Conservation (phyloP, 2,113 vertebrate species). For the Alexandromys fortis region DNA sequence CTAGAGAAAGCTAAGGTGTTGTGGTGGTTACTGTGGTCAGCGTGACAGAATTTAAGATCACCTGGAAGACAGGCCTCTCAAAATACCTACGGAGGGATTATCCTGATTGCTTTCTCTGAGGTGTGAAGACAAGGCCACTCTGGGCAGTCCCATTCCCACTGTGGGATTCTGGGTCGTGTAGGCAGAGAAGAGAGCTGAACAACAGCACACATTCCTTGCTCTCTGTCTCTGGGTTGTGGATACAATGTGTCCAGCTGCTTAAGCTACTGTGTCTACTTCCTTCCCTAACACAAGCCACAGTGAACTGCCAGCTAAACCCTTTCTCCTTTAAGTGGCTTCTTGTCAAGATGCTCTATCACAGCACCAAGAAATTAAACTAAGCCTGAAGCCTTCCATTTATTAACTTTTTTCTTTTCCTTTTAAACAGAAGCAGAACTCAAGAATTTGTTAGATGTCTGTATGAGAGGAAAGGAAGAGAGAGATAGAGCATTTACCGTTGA, state of each 20-base stretch:
- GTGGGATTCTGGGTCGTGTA: not conserved
- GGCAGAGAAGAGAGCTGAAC: not conserved
- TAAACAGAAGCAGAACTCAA: constrained; percentile 31
- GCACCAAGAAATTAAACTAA: not conserved
- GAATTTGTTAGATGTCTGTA: not conserved
- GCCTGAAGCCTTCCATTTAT: not conserved
- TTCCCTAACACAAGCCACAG: not conserved
- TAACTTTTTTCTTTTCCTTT: not conserved
- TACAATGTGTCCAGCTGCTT: not conserved
- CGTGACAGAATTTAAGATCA: not conserved
- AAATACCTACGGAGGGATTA: not conserved
- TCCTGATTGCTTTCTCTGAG: not conserved
- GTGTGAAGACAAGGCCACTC: not conserved
- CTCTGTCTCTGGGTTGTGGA: not conserved
- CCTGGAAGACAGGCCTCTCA: not conserved
- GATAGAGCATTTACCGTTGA: not conserved
- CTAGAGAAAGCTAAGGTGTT: not conserved
- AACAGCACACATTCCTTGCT: not conserved
- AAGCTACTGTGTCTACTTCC: not conserved
- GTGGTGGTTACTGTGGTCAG: not conserved
- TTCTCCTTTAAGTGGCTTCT: not conserved
- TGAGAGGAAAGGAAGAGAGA: not conserved
- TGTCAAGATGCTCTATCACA: not conserved
- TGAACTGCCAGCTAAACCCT: not conserved
- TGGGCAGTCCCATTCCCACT: not conserved